A percentile compares a stretch with the other conserved stretches of the same genome.
Evolutionary conservation across 2,797 vertebrate genomes (phyloP).

Genomic region (Ispidina picta): DNA sequence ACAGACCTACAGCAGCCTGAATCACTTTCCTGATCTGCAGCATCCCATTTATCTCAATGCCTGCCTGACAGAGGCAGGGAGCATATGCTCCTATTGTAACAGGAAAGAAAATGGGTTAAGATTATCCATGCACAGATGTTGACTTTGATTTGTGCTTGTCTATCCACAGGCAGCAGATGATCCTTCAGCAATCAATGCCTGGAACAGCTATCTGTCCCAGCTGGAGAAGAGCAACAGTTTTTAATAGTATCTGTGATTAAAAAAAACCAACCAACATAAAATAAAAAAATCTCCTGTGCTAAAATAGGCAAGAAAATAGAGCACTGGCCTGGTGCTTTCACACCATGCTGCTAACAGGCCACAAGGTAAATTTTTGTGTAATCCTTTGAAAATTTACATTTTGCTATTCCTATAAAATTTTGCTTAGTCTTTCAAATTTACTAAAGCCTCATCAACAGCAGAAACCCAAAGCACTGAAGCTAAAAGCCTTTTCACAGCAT

Average conservation of each 20-base stretch:
- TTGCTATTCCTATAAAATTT: not conserved
- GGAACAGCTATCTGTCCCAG: not conserved
- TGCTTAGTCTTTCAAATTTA: not conserved
- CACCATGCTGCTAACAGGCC: not conserved
- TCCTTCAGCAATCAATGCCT: not conserved
- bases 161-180: constrained; percentile 41
- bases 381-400: not conserved
- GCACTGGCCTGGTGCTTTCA: not conserved
- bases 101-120: constrained; percentile 23
- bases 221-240: constrained; percentile 14
- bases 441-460: not conserved
- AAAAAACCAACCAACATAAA: not conserved
- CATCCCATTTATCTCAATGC: not conserved
- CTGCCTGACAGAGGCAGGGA: not conserved
- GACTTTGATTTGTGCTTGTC: constrained; percentile 54
- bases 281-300: not conserved
- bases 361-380: not conserved
- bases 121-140: constrained; percentile 34
- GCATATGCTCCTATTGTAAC: constrained; percentile 6
- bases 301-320: not conserved
- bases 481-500: constrained; percentile 27
- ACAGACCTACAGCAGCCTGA: not conserved
- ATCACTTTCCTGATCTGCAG: not conserved
- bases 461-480: not conserved
- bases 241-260: not conserved